These are phyloP conservation scores for Zoroaster sp. DNA, from an alignment of 53 echinoderm and acorn worm genomes.

Conservation along the genomic window DNA sequence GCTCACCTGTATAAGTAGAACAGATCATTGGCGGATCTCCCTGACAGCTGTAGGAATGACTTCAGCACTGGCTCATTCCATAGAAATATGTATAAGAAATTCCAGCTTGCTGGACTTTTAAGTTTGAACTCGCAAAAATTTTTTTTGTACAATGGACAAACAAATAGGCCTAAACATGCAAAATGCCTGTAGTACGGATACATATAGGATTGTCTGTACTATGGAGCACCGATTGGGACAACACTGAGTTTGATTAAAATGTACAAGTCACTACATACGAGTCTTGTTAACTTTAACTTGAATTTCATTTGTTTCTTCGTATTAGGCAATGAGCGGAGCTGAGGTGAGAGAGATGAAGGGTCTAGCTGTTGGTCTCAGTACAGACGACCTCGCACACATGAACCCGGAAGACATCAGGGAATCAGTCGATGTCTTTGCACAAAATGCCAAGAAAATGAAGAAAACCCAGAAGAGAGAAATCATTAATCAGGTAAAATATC, in stretches of 20 bases:
- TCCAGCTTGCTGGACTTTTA: no score
- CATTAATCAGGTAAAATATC: slow-evolving; percentile 70
- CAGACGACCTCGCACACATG: slow-evolving; percentile 62
- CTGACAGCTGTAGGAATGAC: no score
- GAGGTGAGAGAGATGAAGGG: slow-evolving; percentile 56
- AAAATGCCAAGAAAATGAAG: slow-evolving; percentile 55
- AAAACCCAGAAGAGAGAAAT: slow-evolving; percentile 69
- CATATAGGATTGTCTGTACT: no score
- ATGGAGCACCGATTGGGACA: no score
- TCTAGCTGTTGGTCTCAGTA: slow-evolving; percentile 54
- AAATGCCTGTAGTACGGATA: no score
- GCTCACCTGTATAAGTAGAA: no score
- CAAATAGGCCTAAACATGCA: no score
- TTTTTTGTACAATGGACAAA: no score
- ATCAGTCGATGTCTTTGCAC: slow-evolving; percentile 52
- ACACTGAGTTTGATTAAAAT: background rate
- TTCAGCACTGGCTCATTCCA: no score
- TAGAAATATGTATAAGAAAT: no score
- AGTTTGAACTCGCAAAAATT: no score
- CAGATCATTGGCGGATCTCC: no score
- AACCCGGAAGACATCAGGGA: slow-evolving; percentile 55
- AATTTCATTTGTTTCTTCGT: background rate
- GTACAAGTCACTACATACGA: background rate
- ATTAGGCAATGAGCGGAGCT: slow-evolving; percentile 32
- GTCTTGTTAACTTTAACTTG: background rate